Base-by-base conservation (phyloP, 2,797 vertebrate species). In the Rhinophrynus dorsalis region DNA sequence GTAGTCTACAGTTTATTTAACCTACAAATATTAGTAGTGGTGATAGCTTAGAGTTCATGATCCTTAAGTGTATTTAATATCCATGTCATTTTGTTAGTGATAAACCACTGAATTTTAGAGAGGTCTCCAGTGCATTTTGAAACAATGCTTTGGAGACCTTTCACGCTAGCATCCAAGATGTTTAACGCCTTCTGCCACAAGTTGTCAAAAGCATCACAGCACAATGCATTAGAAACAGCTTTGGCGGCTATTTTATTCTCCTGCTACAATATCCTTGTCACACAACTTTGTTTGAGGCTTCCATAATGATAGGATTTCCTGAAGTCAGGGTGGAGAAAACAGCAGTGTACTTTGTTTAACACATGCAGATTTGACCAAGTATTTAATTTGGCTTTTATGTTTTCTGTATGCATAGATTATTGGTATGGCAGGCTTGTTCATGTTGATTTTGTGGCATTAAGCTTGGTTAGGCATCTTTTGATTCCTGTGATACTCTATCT, bases 241-340 rank as follows among this genome's bases (percentile, higher is more conserved):
- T 40, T 44, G 40, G 6, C 15, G 15, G 15, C 40, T 45, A 38
- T 59, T 65, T 15, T 18, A 18, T 24, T 15, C 15, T 23, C 23
- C 13, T 15, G 17, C 24, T 47, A n/a, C 12, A 2, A 57, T 20
- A 37, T 17, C 38, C 27, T 15, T 59, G 38, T 66, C 27, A 59
- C 27, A 59, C 32, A 66, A 27, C 37, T 20, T 65, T 27, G 26
- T 13, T 54, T 44, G 44, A 57, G 42, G 15, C 18, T 60, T 18
- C 47, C 3, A 67, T 66, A 60, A 73, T 67, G 55, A 60, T 66
- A 67, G 70, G 62, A 73, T 73, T 73, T 73, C 70, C 70, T 73
- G 37, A 32, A 66, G 62, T 13, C 27, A 23, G 51, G 11, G 37
- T 5, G 62, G 32, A 44, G 47, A 73, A 67, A 73, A 73, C 62